Percentiles rank a stretch among this genome's conserved stretches.
Conservation (phyloP, 2,113 vertebrate species). For the Dipodomys ordii region DNA sequence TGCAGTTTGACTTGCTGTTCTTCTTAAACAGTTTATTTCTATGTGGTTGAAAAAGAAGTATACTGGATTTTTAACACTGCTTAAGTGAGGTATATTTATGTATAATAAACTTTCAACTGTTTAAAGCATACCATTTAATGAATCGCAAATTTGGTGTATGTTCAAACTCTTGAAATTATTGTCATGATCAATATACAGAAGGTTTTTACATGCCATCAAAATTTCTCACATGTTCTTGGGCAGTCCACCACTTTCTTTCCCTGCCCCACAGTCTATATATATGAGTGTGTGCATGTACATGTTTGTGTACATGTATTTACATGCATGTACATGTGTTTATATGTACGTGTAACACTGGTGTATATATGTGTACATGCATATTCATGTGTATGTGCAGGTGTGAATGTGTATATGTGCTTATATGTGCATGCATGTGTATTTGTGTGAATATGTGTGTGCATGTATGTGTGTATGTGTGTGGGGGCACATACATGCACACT, state of each 20-base stretch:
- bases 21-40: background rate
- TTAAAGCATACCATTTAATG: background rate
- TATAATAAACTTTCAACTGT: background rate
- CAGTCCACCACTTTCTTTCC: fast-evolving
- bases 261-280: no score
- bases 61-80: fast-evolving
- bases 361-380: no score
- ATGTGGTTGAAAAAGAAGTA: background rate
- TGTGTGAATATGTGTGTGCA: no score
- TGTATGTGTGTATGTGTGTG: no score
- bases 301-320: no score
- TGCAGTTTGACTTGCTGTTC: background rate
- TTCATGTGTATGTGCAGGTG: no score
- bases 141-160: background rate
- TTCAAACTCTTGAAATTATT: background rate
- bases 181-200: no score
- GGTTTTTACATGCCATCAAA: background rate
- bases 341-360: no score
- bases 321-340: no score
- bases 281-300: background rate
- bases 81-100: background rate
- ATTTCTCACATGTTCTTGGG: background rate
- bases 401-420: no score
- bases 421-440: no score
- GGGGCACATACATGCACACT: no score